Conservation (phyloP, 2,113 vertebrate species). For the Plecotus auritus region DNA sequence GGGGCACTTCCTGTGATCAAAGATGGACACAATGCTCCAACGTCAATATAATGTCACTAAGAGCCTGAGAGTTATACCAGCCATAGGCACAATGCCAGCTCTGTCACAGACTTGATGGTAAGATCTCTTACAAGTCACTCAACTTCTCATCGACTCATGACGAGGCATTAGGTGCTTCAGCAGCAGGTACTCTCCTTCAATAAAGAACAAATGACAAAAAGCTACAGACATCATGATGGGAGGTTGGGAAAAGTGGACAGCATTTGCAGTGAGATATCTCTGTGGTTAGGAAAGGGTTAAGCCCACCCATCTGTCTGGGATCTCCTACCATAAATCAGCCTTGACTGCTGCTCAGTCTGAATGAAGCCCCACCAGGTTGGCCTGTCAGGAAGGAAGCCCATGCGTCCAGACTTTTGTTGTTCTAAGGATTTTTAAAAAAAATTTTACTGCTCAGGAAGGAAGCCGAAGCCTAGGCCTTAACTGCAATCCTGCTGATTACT, state of each 20-base stretch:
- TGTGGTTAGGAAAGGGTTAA: conserved; percentile 77
- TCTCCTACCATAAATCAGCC: conserved; percentile 74
- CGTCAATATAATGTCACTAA: neutral
- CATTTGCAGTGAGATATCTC: neutral
- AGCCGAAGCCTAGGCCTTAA: conserved; percentile 80
- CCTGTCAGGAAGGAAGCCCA: conserved; percentile 90
- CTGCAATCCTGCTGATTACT: conserved; percentile 81
- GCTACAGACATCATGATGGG: neutral
- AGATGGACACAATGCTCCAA: neutral
- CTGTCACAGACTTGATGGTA: neutral
- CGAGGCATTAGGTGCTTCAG: neutral
- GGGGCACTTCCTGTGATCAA: neutral
- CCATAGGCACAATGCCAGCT: neutral
- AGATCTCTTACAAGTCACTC: neutral
- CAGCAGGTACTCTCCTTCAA: neutral
- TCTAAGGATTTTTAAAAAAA: conserved; percentile 87
- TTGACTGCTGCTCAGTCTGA: conserved; percentile 79
- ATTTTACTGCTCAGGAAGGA: conserved; percentile 91
- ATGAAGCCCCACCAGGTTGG: conserved; percentile 83
- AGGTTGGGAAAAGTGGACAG: neutral
- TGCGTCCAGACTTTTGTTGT: conserved; percentile 85
- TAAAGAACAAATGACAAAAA: neutral
- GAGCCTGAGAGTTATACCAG: neutral
- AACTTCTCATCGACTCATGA: neutral
- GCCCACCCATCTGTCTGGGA: conserved; percentile 71